These are phyloP conservation scores for Drosophila ustulata DNA, from an alignment of 2,888 invertebrate species.

Conservation along the genomic window DNA sequence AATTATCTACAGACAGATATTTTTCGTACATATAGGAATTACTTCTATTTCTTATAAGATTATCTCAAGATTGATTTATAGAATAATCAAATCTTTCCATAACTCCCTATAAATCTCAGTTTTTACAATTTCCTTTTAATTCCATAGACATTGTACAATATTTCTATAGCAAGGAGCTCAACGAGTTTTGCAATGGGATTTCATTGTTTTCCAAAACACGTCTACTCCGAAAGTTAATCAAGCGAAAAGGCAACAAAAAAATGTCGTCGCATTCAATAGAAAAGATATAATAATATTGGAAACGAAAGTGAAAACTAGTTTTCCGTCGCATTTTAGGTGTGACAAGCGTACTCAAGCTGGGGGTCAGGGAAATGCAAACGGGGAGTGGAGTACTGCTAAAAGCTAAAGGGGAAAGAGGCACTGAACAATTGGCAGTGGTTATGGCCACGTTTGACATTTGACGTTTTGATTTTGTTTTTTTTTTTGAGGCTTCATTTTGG, in stretches of 20 bases:
- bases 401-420: background rate
- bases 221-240: conserved; percentile 37
- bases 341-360: conserved; percentile 25
- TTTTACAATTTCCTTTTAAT: no score
- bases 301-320: conserved; percentile 53
- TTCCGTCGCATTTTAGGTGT: conserved; percentile 39
- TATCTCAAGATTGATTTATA: background rate
- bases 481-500: conserved; percentile 31
- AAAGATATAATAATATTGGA: conserved; percentile 30
- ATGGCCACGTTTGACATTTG: conserved; percentile 55
- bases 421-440: conserved; percentile 42
- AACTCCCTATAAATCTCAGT: background rate
- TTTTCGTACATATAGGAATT: no score
- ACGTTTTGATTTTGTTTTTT: conserved; percentile 30
- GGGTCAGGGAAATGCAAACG: background rate
- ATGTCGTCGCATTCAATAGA: conserved; percentile 12
- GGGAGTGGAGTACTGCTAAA: background rate
- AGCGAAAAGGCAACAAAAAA: conserved; percentile 32
- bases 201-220: conserved; percentile 21
- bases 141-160: background rate
- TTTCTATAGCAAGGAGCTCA: background rate
- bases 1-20: no score
- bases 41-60: no score
- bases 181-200: conserved; percentile 3
- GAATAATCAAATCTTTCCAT: background rate